Conservation (phyloP, 1,140 invertebrate genomes). For the Tetramorium parvispinum region DNA sequence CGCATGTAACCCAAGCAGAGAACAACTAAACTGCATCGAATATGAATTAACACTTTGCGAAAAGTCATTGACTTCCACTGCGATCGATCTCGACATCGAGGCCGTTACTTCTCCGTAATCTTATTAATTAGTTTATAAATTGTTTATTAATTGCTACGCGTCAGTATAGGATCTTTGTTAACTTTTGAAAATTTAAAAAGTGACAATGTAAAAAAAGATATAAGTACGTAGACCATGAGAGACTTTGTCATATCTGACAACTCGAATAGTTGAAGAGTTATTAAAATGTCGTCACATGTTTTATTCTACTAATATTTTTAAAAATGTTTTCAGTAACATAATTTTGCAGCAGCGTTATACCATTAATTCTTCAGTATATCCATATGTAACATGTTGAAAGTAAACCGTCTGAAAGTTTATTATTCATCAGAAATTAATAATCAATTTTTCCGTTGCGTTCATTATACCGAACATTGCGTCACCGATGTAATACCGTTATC, state of each 20-base stretch:
- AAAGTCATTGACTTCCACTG: constrained; percentile 44
- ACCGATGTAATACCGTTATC: not conserved
- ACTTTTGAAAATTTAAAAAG: not conserved
- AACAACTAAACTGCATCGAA: constrained; percentile 33
- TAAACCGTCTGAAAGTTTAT: not conserved
- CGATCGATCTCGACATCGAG: constrained; percentile 20
- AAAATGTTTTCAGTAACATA: not conserved
- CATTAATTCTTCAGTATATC: not conserved
- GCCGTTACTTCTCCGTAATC: not conserved
- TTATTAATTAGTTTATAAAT: constrained; percentile 29
- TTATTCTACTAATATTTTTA: not conserved
- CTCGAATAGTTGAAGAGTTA: not conserved
- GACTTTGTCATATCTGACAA: not conserved
- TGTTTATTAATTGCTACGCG: not conserved
- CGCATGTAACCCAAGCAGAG: constrained; percentile 25
- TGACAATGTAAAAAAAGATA: not conserved
- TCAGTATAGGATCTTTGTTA: not conserved
- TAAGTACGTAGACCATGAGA: not conserved
- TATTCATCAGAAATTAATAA: not conserved
- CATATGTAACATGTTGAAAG: not conserved
- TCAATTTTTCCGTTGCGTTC: not conserved
- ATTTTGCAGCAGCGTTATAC: not conserved
- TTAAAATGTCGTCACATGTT: not conserved
- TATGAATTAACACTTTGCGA: constrained; percentile 24
- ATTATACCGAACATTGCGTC: not conserved